Conservation (phyloP, 2,888 invertebrate genomes). For the Cancer borealis region DNA sequence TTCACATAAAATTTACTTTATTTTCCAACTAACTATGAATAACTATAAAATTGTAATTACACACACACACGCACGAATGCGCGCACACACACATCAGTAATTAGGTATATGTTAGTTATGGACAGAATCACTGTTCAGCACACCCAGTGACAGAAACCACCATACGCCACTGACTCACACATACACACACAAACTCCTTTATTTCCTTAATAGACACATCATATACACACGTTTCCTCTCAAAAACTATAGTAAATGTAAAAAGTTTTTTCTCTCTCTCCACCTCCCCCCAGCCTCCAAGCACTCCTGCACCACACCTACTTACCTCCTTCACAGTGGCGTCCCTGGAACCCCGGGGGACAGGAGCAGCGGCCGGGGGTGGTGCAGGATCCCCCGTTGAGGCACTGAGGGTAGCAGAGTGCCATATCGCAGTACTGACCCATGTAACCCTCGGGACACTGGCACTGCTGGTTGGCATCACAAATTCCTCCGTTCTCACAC, state of each 20-base stretch:
- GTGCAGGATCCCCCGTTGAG: slow-evolving; percentile 96
- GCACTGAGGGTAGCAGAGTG: slow-evolving; percentile 94
- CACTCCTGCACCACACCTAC: neutral
- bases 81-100: too few relatives aligned
- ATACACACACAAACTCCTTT: neutral
- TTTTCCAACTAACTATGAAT: too few relatives aligned
- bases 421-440: slow-evolving; percentile 93
- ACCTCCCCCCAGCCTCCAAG: neutral
- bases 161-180: too few relatives aligned
- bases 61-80: too few relatives aligned
- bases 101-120: too few relatives aligned
- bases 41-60: too few relatives aligned
- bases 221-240: neutral
- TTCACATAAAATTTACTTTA: too few relatives aligned
- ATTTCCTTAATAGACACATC: neutral
- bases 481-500: slow-evolving; percentile 91
- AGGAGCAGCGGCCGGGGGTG: slow-evolving; percentile 92
- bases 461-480: slow-evolving; percentile 90
- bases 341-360: slow-evolving; percentile 94
- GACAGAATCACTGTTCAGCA: too few relatives aligned
- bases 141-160: too few relatives aligned
- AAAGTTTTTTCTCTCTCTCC: neutral
- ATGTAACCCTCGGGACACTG: slow-evolving; percentile 94
- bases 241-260: neutral
- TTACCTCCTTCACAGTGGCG: slow-evolving; percentile 93